phyloP scores from a whole-genome alignment of 1,140 invertebrate genomes.

The Bombus affinis region DNA sequence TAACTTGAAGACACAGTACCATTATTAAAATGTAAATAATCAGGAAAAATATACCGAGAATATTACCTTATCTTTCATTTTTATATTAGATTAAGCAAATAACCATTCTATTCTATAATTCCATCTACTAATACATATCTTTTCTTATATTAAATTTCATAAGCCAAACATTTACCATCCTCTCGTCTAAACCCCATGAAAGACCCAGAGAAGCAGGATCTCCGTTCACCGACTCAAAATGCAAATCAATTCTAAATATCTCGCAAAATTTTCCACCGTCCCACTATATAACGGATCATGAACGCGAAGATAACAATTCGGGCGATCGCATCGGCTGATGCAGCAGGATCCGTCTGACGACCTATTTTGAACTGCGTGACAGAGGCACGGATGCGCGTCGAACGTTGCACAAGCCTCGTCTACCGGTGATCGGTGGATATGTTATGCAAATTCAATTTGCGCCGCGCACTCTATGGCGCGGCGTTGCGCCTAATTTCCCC shows the following conservation, averaged over 20 bases:
- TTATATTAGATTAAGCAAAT: too few relatives aligned
- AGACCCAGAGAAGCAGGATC: neutral
- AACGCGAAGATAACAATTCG: slow-evolving; percentile 18
- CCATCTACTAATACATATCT: too few relatives aligned
- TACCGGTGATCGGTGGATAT: slow-evolving; percentile 63
- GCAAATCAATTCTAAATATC: slow-evolving; percentile 21
- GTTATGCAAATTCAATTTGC: slow-evolving; percentile 74
- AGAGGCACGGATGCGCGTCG: slow-evolving; percentile 33
- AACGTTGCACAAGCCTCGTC: slow-evolving; percentile 41
- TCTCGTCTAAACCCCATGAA: neutral
- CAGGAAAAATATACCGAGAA: too few relatives aligned
- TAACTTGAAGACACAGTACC: too few relatives aligned
- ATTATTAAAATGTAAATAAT: too few relatives aligned
- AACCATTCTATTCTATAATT: too few relatives aligned
- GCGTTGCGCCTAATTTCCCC: slow-evolving; percentile 68
- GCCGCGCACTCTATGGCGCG: slow-evolving; percentile 37
- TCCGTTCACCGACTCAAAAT: neutral
- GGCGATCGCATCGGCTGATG: slow-evolving; percentile 8
- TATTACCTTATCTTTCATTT: too few relatives aligned
- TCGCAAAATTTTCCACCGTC: slow-evolving; percentile 6
- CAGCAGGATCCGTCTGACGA: slow-evolving; percentile 52
- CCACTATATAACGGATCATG: slow-evolving; percentile 8
- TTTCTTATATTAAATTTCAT: neutral
- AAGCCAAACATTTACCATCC: neutral
- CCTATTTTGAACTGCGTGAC: slow-evolving; percentile 54